Conservation (phyloP, 2,113 vertebrate genomes). For the Meles meles region DNA sequence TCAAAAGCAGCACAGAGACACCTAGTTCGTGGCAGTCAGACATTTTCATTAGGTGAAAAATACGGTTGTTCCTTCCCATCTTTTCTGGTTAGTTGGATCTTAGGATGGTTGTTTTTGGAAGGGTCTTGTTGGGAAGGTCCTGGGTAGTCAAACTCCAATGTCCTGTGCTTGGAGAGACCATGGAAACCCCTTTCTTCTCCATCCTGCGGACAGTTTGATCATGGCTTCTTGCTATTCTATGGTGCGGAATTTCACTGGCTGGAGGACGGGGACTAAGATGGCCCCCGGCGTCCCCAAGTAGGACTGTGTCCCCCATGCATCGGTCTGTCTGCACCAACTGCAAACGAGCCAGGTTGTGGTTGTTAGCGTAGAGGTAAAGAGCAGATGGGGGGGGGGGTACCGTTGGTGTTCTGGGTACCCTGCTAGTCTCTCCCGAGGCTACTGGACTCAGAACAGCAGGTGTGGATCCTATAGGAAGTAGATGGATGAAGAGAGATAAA, state of each 20-base stretch:
- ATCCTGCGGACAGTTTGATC: neutral
- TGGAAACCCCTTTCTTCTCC: neutral
- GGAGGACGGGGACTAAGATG: accelerated
- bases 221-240: neutral
- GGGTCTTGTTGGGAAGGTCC: neutral
- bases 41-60: accelerated
- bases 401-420: neutral
- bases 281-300: accelerated
- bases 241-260: neutral
- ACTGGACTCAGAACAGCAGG: neutral
- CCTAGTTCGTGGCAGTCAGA: neutral
- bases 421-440: neutral
- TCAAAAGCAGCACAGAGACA: too few relatives aligned
- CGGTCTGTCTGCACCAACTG: neutral
- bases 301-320: too few relatives aligned
- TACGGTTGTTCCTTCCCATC: neutral
- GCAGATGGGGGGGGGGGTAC: neutral
- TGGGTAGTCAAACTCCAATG: neutral
- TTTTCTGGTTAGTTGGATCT: neutral
- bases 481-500: neutral
- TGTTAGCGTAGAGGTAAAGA: neutral
- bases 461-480: accelerated
- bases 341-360: neutral
- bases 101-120: neutral
- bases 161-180: accelerated